A percentile compares a stretch with the other conserved stretches of the same genome.
phyloP scores from a whole-genome alignment of 1,140 invertebrate genomes.

The Diachasmimorpha longicaudata region DNA sequence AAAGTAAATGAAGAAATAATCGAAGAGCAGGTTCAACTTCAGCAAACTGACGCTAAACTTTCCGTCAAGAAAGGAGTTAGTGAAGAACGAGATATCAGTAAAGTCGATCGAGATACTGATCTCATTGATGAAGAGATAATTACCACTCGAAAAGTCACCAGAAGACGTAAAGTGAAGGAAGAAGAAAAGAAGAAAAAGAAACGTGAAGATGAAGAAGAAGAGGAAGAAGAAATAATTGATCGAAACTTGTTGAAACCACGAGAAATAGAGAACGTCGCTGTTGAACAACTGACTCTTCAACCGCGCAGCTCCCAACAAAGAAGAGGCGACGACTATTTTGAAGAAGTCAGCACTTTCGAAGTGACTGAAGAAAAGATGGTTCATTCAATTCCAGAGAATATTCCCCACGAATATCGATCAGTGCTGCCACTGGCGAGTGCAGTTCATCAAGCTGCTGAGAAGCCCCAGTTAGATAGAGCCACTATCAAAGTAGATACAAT shows the following conservation, averaged over 20 bases:
- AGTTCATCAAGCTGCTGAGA: conserved; percentile 62
- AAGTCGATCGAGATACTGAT: background rate
- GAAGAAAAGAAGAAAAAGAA: conserved; percentile 6
- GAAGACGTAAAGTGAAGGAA: conserved; percentile 31
- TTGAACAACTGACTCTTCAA: conserved; percentile 37
- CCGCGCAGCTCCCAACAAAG: conserved; percentile 43
- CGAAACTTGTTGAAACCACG: background rate
- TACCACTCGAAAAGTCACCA: no score
- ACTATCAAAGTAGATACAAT: conserved; percentile 64
- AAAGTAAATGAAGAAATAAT: conserved; percentile 47
- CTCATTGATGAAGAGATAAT: no score
- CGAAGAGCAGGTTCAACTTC: conserved; percentile 53
- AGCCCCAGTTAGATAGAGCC: conserved; percentile 60
- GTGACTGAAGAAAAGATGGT: conserved; percentile 39
- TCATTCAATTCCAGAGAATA: conserved; percentile 45
- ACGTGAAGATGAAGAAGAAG: background rate
- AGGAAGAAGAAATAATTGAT: background rate
- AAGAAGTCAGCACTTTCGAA: conserved; percentile 59
- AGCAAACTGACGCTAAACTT: conserved; percentile 44
- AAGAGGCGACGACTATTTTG: conserved; percentile 51
- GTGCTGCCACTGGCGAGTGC: conserved; percentile 60
- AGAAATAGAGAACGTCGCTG: background rate
- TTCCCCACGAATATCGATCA: conserved; percentile 63
- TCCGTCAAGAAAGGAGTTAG: conserved; percentile 40
- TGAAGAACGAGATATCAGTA: conserved; percentile 21